Conservation (phyloP, 30 jellyfish, hydroid and myxozoan species). For the Aurelia aurita complex sp. Pacific region DNA sequence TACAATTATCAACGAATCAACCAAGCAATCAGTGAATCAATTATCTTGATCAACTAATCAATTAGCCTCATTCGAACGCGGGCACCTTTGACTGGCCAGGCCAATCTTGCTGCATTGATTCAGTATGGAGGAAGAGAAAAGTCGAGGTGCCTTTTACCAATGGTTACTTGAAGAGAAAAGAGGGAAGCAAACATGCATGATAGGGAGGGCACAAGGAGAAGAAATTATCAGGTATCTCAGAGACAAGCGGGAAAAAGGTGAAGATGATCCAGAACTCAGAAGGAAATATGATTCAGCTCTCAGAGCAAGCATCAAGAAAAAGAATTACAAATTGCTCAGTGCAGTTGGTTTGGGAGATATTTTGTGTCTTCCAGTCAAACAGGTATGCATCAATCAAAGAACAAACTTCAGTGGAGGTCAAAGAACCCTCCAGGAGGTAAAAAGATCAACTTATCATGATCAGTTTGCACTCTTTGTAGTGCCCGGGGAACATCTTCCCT, state of each 20-base stretch:
- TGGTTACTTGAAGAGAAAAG: conserved; percentile 77
- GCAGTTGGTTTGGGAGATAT: conserved; percentile 98
- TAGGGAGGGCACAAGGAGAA: conserved; percentile 84
- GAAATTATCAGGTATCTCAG: conserved; percentile 67
- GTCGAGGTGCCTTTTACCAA: conserved; percentile 66
- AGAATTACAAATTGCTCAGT: conserved; percentile 74
- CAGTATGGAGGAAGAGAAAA: conserved; percentile 54
- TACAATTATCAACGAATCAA: too few species aligned
- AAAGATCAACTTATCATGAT: too few species aligned
- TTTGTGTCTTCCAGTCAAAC: conserved; percentile 78
- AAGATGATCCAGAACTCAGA: conserved; percentile 62
- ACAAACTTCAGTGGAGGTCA: too few species aligned
- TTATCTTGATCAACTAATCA: too few species aligned
- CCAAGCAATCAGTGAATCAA: too few species aligned
- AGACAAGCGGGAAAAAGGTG: conserved; percentile 79
- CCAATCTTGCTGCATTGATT: conserved; percentile 6
- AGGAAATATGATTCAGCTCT: conserved; percentile 64
- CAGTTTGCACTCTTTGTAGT: too few species aligned
- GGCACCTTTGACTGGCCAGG: conserved; percentile 39
- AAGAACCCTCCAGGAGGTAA: too few species aligned
- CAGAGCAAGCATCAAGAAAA: conserved; percentile 78
- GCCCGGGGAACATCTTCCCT: too few species aligned
- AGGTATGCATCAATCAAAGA: conserved; percentile 19
- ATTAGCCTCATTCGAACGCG: conserved; percentile 18
- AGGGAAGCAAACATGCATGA: conserved; percentile 85